Percentiles rank a stretch among this genome's conserved stretches.
These are phyloP conservation scores for Jaculus jaculus DNA, from an alignment of 2,113 vertebrate species.

Conservation along the genomic window DNA sequence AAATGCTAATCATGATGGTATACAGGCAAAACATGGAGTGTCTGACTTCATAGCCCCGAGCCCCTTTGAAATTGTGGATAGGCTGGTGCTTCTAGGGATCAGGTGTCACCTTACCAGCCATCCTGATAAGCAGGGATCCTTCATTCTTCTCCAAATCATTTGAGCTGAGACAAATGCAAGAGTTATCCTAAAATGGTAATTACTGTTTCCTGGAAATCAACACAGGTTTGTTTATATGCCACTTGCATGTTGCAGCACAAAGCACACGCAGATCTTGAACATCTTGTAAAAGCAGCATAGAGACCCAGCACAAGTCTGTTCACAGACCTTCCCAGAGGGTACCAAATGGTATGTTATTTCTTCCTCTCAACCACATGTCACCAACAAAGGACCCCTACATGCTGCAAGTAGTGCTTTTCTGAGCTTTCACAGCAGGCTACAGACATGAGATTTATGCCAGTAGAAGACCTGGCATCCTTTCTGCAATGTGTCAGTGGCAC, in stretches of 20 bases:
- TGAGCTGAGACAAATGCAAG: conserved; percentile 50
- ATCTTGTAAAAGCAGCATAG: conserved; percentile 29
- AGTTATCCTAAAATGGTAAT: conserved; percentile 59
- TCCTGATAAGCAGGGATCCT: conserved; percentile 24
- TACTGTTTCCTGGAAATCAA: conserved; percentile 65
- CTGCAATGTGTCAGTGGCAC: conserved; percentile 28
- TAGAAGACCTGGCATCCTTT: conserved; percentile 66
- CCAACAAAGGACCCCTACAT: conserved; percentile 65
- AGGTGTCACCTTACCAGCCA: not conserved
- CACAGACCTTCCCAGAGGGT: conserved; percentile 67
- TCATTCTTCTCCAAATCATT: conserved; percentile 46
- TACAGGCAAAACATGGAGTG: not conserved
- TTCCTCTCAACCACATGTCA: conserved; percentile 63
- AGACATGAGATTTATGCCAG: conserved; percentile 55
- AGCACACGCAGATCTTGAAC: conserved; percentile 61
- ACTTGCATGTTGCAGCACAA: conserved; percentile 56
- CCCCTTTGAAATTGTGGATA: not conserved
- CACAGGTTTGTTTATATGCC: conserved; percentile 69
- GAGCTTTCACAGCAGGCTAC: conserved; percentile 46
- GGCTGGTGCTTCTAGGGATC: not conserved
- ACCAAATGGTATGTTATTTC: conserved; percentile 74
- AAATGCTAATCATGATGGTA: not conserved
- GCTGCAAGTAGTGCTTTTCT: conserved; percentile 38
- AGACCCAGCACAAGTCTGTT: conserved; percentile 63
- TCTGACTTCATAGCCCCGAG: not conserved